Conservation (phyloP, 2,797 vertebrate species). For the Phoebastria nigripes region DNA sequence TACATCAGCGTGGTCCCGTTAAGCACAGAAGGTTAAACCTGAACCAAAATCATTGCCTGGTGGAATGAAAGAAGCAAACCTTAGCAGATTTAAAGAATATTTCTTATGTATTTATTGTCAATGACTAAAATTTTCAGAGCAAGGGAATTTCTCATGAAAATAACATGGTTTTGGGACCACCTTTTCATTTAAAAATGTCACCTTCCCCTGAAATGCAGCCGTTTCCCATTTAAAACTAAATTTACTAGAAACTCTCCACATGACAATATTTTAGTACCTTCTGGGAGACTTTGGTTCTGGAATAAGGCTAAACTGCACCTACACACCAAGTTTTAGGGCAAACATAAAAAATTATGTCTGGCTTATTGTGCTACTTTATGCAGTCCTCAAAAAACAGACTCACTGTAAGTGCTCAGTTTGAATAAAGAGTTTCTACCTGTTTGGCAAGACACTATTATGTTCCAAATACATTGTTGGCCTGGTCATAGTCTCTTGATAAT, state of each 20-base stretch:
- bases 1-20: neutral
- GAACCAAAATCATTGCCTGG: neutral
- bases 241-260: neutral
- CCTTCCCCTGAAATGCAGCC: neutral
- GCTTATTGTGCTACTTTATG: neutral
- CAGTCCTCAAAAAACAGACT: neutral
- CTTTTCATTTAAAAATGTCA: neutral
- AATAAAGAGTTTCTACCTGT: constrained; percentile 59
- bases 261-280: neutral
- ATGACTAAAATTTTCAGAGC: neutral
- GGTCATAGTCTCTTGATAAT: constrained; percentile 63
- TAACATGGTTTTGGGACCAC: neutral
- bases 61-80: neutral
- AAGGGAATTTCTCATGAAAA: neutral
- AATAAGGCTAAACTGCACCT: neutral
- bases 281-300: neutral
- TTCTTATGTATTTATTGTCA: neutral
- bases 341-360: neutral
- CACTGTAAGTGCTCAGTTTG: neutral
- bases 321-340: neutral
- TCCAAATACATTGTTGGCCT: constrained; percentile 49
- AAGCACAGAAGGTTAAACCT: neutral
- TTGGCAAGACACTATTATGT: constrained; percentile 33
- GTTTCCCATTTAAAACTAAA: neutral
- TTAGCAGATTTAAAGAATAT: neutral